phyloP scores from a whole-genome alignment of 2,113 vertebrate species.

The Guaruba guarouba region DNA sequence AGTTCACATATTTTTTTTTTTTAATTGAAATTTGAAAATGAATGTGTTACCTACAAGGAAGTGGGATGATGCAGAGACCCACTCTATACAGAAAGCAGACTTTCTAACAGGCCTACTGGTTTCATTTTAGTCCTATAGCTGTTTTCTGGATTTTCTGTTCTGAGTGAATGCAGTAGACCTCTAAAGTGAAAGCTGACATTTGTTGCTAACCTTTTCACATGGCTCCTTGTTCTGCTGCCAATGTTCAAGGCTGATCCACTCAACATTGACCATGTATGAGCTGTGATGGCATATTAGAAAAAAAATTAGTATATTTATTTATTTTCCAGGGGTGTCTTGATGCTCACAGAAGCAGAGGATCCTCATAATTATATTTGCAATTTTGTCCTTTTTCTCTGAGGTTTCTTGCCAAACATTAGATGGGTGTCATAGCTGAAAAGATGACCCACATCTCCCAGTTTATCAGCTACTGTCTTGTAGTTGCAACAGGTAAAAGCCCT shows the following conservation, averaged over 20 bases:
- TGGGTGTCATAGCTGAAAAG: neutral
- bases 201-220: neutral
- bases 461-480: neutral
- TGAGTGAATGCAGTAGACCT: neutral
- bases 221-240: neutral
- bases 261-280: neutral
- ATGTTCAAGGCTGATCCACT: neutral
- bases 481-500: neutral
- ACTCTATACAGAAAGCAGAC: neutral
- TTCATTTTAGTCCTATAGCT: neutral
- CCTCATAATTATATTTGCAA: neutral
- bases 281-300: neutral
- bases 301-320: neutral
- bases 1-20: neutral
- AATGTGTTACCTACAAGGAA: neutral
- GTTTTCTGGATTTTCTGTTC: neutral
- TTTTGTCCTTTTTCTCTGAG: neutral
- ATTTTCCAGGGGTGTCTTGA: neutral
- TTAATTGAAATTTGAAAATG: neutral
- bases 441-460: neutral
- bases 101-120: neutral
- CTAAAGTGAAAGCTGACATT: neutral
- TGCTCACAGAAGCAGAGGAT: neutral
- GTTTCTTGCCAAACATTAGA: neutral
- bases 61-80: neutral